phyloP scores from a whole-genome alignment of 2,113 vertebrate species.

The Neolamprologus tretocephalus region DNA sequence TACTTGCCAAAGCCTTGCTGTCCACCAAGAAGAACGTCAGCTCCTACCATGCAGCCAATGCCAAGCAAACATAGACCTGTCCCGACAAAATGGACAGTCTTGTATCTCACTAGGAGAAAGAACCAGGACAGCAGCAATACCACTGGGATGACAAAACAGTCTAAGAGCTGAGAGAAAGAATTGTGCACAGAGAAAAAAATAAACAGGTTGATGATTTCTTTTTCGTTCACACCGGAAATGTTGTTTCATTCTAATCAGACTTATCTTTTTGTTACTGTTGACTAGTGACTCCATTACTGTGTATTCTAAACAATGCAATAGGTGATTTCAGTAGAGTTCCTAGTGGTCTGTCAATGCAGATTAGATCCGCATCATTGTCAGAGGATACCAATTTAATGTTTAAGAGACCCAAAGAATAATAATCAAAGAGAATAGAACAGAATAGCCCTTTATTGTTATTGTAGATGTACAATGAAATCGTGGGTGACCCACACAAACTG shows the following conservation, averaged over 20 bases:
- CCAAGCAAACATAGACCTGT: slow-evolving; percentile 89
- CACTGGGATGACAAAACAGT: slow-evolving; percentile 92
- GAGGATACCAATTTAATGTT: background rate
- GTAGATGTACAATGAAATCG: background rate
- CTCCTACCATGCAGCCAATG: slow-evolving; percentile 91
- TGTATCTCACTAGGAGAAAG: slow-evolving; percentile 92
- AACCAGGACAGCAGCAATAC: slow-evolving; percentile 95
- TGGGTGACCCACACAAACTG: background rate
- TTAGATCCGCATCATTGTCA: background rate
- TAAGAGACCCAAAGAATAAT: background rate
- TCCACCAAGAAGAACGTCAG: slow-evolving; percentile 85
- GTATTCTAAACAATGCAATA: background rate
- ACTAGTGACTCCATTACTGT: background rate
- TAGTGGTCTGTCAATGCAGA: background rate
- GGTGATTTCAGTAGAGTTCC: background rate
- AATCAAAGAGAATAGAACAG: background rate
- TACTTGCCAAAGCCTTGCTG: slow-evolving; percentile 86
- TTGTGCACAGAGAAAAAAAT: background rate
- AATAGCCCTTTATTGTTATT: background rate
- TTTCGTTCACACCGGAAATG: background rate
- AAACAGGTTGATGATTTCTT: background rate
- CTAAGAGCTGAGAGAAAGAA: slow-evolving; percentile 75
- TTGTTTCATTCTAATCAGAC: background rate
- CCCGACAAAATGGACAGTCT: slow-evolving; percentile 86
- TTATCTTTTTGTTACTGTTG: background rate